Evolutionary conservation across 2,888 invertebrate genomes (phyloP).

Genomic region (Rhaphigaster nebulosa): DNA sequence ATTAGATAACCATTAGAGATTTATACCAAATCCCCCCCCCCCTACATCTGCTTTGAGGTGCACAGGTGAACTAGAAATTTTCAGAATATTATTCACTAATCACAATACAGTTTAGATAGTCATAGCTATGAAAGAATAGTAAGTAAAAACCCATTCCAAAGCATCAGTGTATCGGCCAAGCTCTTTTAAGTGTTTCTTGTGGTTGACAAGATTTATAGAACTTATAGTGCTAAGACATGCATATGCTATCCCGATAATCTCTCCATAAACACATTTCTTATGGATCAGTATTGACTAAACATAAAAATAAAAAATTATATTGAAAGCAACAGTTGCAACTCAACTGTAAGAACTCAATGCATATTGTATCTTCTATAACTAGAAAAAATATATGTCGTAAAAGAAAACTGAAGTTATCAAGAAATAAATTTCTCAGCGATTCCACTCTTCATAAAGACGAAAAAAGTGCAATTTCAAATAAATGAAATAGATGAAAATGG

Average conservation of each 20-base stretch:
- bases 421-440: neutral
- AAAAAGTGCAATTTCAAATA: neutral
- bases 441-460: neutral
- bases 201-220: neutral
- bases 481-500: neutral
- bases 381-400: neutral
- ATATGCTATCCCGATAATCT: slow-evolving; percentile 18
- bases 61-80: neutral
- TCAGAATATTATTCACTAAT: neutral
- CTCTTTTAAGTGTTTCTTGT: neutral
- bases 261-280: slow-evolving; percentile 18
- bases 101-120: neutral
- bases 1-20: neutral
- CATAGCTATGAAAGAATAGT: neutral
- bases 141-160: slow-evolving; percentile 19
- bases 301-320: neutral
- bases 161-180: slow-evolving; percentile 43
- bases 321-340: neutral
- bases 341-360: too few species aligned
- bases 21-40: neutral
- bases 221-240: neutral
- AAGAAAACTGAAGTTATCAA: neutral
- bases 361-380: too few species aligned
- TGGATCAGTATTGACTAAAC: too few species aligned
- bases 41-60: neutral